Conservation (phyloP, 1,140 invertebrate genomes). For the Drosophila truncata region DNA sequence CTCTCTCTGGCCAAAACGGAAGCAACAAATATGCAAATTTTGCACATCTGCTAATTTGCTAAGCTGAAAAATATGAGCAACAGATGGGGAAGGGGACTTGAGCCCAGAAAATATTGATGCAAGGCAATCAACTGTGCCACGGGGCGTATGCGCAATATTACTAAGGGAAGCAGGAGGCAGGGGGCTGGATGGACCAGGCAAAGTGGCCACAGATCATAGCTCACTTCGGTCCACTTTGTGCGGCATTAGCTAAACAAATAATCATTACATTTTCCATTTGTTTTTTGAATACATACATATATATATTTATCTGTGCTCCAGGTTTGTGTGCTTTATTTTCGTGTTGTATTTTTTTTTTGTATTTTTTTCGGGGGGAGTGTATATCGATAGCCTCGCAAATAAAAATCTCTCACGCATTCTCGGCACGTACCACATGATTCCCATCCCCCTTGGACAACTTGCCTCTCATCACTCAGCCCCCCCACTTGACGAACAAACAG, state of each 20-base stretch:
- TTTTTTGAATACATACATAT: slow-evolving; percentile 57
- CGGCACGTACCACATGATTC: slow-evolving; percentile 72
- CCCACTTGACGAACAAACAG: slow-evolving; percentile 66
- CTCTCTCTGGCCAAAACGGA: slow-evolving; percentile 13
- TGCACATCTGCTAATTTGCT: slow-evolving; percentile 78
- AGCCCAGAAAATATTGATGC: slow-evolving; percentile 68
- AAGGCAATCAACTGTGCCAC: slow-evolving; percentile 76
- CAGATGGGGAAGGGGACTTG: slow-evolving; percentile 34
- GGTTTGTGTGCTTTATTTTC: slow-evolving; percentile 18
- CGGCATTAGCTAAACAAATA: slow-evolving; percentile 83
- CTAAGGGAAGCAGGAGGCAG: not conserved
- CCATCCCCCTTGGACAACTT: not conserved
- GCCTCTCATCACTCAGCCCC: slow-evolving; percentile 29
- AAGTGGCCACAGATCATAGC: slow-evolving; percentile 46
- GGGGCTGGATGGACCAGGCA: not conserved
- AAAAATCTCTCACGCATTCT: slow-evolving; percentile 83
- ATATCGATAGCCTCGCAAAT: slow-evolving; percentile 77
- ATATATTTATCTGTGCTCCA: slow-evolving; percentile 16
- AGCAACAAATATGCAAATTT: slow-evolving; percentile 76
- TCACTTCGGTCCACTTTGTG: slow-evolving; percentile 74
- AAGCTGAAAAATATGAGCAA: slow-evolving; percentile 71
- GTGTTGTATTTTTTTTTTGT: slow-evolving; percentile 7
- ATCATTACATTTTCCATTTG: slow-evolving; percentile 84
- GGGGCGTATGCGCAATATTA: slow-evolving; percentile 70
- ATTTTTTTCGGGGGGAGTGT: slow-evolving; percentile 48